These are phyloP conservation scores for Hippocampus kuda DNA, from an alignment of 2,797 vertebrate genomes.

Conservation along the genomic window DNA sequence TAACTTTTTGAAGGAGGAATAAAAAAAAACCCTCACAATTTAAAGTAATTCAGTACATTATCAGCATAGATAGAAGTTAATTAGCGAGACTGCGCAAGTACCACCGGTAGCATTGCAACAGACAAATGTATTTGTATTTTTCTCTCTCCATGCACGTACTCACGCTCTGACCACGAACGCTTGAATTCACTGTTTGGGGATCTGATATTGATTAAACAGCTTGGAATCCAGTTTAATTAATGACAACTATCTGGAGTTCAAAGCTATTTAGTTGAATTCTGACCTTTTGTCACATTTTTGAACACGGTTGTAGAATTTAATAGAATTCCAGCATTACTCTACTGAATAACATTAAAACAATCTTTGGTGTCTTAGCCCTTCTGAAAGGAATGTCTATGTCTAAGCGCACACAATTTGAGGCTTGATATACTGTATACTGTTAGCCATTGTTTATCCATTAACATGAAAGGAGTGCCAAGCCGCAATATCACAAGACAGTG, in stretches of 20 bases:
- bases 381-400: slow-evolving; percentile 43
- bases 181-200: slow-evolving; percentile 64
- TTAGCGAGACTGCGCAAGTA: slow-evolving; percentile 60
- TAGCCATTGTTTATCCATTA: slow-evolving; percentile 56
- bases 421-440: slow-evolving; percentile 52
- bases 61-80: slow-evolving; percentile 68
- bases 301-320: slow-evolving; percentile 57
- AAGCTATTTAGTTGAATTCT: slow-evolving; percentile 59
- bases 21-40: slow-evolving; percentile 62
- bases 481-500: slow-evolving; percentile 56
- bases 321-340: slow-evolving; percentile 54
- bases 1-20: slow-evolving; percentile 57
- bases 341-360: slow-evolving; percentile 52
- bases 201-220: slow-evolving; percentile 72
- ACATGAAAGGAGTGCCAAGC: slow-evolving; percentile 57
- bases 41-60: slow-evolving; percentile 77
- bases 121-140: slow-evolving; percentile 55
- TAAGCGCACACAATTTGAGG: slow-evolving; percentile 42
- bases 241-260: slow-evolving; percentile 65
- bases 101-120: slow-evolving; percentile 66
- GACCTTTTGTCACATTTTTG: slow-evolving; percentile 50
- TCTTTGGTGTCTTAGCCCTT: slow-evolving; percentile 52
- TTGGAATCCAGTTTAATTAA: slow-evolving; percentile 71
- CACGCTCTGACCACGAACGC: slow-evolving; percentile 36
- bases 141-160: slow-evolving; percentile 18